Conservation (phyloP, 1,140 invertebrate genomes). For the Euschistus heros region DNA sequence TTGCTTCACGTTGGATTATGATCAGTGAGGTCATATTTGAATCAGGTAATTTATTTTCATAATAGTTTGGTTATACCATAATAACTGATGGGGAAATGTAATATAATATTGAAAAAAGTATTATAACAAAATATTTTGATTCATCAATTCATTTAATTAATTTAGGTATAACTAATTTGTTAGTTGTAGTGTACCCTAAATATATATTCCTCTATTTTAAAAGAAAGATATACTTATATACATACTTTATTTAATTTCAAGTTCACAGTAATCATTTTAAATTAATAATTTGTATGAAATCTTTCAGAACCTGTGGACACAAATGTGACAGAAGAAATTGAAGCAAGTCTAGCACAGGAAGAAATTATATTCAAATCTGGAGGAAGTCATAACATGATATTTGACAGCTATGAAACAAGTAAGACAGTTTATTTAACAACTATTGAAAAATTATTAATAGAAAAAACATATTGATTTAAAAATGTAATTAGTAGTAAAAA, state of each 20-base stretch:
- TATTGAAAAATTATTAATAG: background rate
- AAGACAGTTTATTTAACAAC: conserved; percentile 28
- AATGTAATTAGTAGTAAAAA: no score
- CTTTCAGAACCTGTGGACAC: conserved; percentile 40
- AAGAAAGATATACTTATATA: no score
- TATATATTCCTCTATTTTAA: no score
- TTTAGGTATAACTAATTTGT: no score
- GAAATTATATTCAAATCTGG: conserved; percentile 43
- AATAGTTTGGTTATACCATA: background rate
- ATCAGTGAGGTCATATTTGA: conserved; percentile 65
- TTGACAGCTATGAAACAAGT: conserved; percentile 48
- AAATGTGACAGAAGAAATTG: conserved; percentile 50
- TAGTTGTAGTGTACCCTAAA: no score
- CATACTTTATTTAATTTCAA: no score
- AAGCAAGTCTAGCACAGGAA: conserved; percentile 40
- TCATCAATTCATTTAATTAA: conserved; percentile 26
- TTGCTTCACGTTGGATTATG: conserved; percentile 65
- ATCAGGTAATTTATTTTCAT: conserved; percentile 41
- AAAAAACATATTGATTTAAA: no score
- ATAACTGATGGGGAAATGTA: no score
- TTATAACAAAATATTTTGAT: background rate
- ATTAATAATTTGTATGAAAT: no score
- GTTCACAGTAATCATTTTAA: no score
- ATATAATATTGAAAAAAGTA: background rate
- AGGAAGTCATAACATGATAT: conserved; percentile 40